phyloP scores from a whole-genome alignment of 2,888 invertebrate genomes.

The Sialis lutaria region DNA sequence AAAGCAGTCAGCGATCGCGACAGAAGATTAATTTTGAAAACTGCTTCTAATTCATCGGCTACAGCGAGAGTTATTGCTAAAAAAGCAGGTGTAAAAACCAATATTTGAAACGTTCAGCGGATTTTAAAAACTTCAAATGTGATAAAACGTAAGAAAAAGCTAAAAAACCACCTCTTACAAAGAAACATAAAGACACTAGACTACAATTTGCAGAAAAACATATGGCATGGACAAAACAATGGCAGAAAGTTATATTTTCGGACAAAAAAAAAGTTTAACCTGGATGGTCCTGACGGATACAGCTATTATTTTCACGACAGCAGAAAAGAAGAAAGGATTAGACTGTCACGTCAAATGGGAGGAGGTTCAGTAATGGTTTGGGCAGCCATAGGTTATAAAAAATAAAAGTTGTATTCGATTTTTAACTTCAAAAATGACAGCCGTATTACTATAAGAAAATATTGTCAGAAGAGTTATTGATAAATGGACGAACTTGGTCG shows the following conservation, averaged over 20 bases:
- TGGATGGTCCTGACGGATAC: slow-evolving; percentile 5
- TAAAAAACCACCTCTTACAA: no score
- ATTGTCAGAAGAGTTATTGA: no score
- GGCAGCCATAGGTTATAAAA: background rate
- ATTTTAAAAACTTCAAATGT: no score
- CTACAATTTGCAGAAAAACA: background rate
- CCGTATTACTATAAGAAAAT: no score
- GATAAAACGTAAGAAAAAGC: no score
- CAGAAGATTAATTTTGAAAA: no score
- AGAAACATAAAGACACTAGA: background rate
- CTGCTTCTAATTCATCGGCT: no score
- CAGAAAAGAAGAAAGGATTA: background rate
- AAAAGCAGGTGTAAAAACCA: no score
- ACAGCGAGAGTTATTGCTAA: no score
- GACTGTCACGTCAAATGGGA: background rate
- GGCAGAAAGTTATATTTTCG: background rate
- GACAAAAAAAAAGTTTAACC: slow-evolving; percentile 5
- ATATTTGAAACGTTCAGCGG: no score
- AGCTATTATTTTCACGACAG: slow-evolving; percentile 4
- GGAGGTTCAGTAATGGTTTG: slow-evolving; percentile 4
- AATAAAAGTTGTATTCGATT: background rate
- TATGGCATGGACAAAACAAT: background rate
- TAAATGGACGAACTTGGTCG: no score
- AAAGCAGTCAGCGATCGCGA: no score
- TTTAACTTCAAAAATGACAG: background rate